These are phyloP conservation scores for Triplophysa dalaica DNA, from an alignment of 2,113 vertebrate species.

Conservation along the genomic window DNA sequence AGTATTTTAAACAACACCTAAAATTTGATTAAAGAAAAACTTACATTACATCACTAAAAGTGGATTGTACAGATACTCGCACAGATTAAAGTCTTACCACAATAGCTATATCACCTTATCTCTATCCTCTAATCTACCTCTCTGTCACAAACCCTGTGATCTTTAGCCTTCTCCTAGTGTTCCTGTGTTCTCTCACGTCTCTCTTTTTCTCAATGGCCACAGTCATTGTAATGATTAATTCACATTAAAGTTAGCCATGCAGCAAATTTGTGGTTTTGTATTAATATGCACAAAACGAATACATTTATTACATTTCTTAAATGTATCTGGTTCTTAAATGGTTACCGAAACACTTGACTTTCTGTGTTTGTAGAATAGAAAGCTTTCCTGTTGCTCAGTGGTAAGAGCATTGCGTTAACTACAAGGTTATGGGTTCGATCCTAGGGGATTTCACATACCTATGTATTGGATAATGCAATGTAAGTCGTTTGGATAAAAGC, in stretches of 20 bases:
- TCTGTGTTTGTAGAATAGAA: too few species aligned
- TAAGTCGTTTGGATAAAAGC: too few species aligned
- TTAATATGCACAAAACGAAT: background rate
- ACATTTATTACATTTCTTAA: too few species aligned
- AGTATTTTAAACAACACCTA: too few species aligned
- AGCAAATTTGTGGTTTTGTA: background rate
- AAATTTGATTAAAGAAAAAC: background rate
- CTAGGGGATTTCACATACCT: too few species aligned
- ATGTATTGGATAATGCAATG: too few species aligned
- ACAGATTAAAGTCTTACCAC: slow-evolving; percentile 27
- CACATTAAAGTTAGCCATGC: background rate
- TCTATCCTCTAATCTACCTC: slow-evolving; percentile 34
- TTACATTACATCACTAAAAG: background rate
- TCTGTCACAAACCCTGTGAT: slow-evolving; percentile 7
- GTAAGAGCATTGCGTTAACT: too few species aligned
- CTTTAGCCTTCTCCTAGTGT: slow-evolving; percentile 24
- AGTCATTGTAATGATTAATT: background rate
- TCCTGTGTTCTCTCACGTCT: slow-evolving; percentile 20
- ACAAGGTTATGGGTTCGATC: too few species aligned
- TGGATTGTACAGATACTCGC: background rate
- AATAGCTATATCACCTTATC: background rate
- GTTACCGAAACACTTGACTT: too few species aligned
- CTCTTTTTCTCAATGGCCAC: background rate
- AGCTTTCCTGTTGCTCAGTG: too few species aligned
- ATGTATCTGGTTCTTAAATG: too few species aligned